Percentiles rank a stretch among this genome's conserved stretches.
Conservation (phyloP, 64 coral and sea anemone species). For the Cladopsammia gracilis region DNA sequence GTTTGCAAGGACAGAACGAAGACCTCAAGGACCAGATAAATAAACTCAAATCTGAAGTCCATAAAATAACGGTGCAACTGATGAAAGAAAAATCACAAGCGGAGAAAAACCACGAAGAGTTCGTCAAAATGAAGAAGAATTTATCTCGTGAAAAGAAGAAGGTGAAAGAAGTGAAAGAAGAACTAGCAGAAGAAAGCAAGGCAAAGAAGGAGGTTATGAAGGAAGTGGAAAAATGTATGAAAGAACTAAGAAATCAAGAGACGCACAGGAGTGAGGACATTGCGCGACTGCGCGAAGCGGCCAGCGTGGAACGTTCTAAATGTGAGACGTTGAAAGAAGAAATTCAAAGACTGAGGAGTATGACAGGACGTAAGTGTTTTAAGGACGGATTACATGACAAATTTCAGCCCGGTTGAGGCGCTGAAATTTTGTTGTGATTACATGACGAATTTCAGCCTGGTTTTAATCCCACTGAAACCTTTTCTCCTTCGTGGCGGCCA, state of each 20-base stretch:
- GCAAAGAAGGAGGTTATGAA: slow-evolving; percentile 9
- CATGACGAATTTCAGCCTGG: no score
- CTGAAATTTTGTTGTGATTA: no score
- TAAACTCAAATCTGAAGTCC: slow-evolving; percentile 42
- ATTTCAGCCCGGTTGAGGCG: no score
- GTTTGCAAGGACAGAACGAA: neutral
- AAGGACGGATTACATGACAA: no score
- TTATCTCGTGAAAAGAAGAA: slow-evolving; percentile 39
- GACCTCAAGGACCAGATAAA: slow-evolving; percentile 28
- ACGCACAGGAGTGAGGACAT: slow-evolving; percentile 48
- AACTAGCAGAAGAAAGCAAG: slow-evolving; percentile 59
- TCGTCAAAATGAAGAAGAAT: slow-evolving; percentile 58
- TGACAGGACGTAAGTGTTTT: slow-evolving; percentile 80
- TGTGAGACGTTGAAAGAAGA: slow-evolving; percentile 46
- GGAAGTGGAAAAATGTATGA: slow-evolving; percentile 41
- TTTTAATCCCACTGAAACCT: no score
- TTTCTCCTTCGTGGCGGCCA: no score
- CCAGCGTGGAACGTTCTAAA: slow-evolving; percentile 7
- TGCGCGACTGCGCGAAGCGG: slow-evolving; percentile 28
- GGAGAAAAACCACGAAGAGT: slow-evolving; percentile 61
- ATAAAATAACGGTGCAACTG: slow-evolving; percentile 37
- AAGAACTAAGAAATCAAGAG: slow-evolving; percentile 59
- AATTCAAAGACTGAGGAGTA: slow-evolving; percentile 58
- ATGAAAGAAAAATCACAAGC: slow-evolving; percentile 38
- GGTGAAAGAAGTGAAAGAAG: slow-evolving; percentile 73